Base-by-base conservation (phyloP, 2,113 vertebrate genomes). In the Nerophis lumbriciformis region DNA sequence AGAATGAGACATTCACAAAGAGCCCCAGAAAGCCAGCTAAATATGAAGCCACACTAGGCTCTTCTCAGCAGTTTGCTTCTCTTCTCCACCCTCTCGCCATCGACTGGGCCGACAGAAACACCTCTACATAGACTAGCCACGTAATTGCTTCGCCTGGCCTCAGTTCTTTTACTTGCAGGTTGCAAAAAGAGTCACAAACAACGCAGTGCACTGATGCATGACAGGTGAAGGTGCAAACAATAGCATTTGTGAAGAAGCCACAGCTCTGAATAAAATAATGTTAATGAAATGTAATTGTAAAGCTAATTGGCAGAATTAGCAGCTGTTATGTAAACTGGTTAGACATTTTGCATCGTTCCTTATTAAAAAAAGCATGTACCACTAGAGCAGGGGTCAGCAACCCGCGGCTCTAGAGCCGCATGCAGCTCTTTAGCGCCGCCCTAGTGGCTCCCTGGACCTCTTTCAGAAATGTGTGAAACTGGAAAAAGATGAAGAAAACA, bases 1-100 rank as follows among this genome's bases (percentile, higher is more conserved):
- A 85, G 75, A 88, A 82, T 51, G 77, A 80, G 75, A 74, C 73
- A 50, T 72, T 76, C 76, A 72, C 55, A 71, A 74, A 81, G 72
- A 72, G 68, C 59, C 59, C 67, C 63, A 73, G 76, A 82, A 80
- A 81, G 37, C 12, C 52, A 68, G 72, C 72, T 70, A 80, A 78
- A 84, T 76, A 72, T 69, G 76, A 81, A 79, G 72, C 62, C 48
- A 1, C 12, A 15, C 54, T 39, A 66, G 63, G 59, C 15, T 3
- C 39, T 39, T 68, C 73, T 80, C 79, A 80, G 73, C 84, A 86
- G 57, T 80, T 72, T 74, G 54, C 68, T 53, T 63, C 13, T 71
- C 51, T 38, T 65, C 62, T 55, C 44, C 28, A 63, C 11, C 4
- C 42, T 4, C 11, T 45, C 42, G 4, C 11, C 12, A 61, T 69